These are phyloP conservation scores for Aphaenogaster ashmeadi DNA, from an alignment of 1,140 invertebrate genomes.

Conservation along the genomic window DNA sequence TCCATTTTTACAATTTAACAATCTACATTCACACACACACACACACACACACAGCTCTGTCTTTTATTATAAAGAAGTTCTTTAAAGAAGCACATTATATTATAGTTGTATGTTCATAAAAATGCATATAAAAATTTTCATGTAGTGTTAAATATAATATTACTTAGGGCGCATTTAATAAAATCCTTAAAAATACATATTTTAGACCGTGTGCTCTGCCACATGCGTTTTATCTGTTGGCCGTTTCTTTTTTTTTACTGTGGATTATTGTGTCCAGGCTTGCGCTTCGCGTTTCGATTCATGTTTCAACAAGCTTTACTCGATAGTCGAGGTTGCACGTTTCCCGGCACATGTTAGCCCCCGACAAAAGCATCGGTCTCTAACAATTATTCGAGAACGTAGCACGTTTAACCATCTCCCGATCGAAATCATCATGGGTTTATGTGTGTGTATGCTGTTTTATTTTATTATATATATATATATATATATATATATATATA, in stretches of 20 bases:
- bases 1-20: background rate
- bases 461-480: background rate
- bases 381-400: constrained; percentile 32
- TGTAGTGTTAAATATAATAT: background rate
- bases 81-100: background rate
- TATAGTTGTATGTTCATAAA: background rate
- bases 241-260: background rate
- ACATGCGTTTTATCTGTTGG: background rate
- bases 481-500: background rate
- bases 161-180: background rate
- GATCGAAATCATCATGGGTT: background rate
- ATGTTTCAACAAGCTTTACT: constrained; percentile 28
- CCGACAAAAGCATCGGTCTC: constrained; percentile 6
- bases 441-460: background rate
- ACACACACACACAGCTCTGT: too few relatives aligned
- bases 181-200: background rate
- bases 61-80: constrained; percentile 2
- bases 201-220: background rate
- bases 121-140: background rate
- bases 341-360: background rate
- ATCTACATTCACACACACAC: too few relatives aligned
- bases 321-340: constrained; percentile 20
- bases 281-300: background rate
- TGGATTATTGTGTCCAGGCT: background rate
- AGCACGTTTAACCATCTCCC: background rate